Base-by-base conservation (phyloP, 2,113 vertebrate species). In the Podiceps cristatus region DNA sequence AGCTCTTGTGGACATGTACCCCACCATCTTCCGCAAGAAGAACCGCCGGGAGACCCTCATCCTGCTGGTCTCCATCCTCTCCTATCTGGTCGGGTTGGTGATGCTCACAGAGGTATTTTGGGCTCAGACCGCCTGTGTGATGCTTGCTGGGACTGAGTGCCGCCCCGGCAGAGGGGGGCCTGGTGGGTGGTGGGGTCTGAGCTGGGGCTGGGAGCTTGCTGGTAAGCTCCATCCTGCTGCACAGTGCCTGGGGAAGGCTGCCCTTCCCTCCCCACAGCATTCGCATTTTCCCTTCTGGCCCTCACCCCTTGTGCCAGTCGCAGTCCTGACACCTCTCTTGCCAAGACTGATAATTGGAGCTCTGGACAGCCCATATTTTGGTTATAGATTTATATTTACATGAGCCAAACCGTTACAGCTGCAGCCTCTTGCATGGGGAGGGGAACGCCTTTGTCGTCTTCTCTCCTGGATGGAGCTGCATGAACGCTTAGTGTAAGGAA, bases 61-160 rank as follows among this genome's bases (percentile, higher is more conserved):
- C 81, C 95, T 99, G 10, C 93, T 67, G 0, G 97, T 99, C 71
- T 98, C 97, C 12, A 17, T 99, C 44, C 10, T 99, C 87, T 99
- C 99, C 33, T 99, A 99, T 89, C 97, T 99, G 12, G 94, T 99
- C 1, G 99, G 99, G n/a, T 97, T 99, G 84, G 94, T 99, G 97
- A 99, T 99, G 99, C 98, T 99, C 83, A 99, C 99, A 52, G 99
- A 99, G 99, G 99, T 99, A 97, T 91, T 94, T 52, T 77, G 50
- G 59, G 77, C 23, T 93, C 42, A 73, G 62, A 69, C 4, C 23
- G 52, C 31, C 33, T 64, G 23, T 1, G 2, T 0, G 18, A 49
- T 64, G 18, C 40, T 76, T 63, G n/a, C 28, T 31, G 60, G 79
- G 60, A 62, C 62, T 49, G 55, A 23, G 45, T 59, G 14, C 7